phyloP scores from a whole-genome alignment of 35 echinoderm and acorn worm species.

The Heliocidaris tuberculata region DNA sequence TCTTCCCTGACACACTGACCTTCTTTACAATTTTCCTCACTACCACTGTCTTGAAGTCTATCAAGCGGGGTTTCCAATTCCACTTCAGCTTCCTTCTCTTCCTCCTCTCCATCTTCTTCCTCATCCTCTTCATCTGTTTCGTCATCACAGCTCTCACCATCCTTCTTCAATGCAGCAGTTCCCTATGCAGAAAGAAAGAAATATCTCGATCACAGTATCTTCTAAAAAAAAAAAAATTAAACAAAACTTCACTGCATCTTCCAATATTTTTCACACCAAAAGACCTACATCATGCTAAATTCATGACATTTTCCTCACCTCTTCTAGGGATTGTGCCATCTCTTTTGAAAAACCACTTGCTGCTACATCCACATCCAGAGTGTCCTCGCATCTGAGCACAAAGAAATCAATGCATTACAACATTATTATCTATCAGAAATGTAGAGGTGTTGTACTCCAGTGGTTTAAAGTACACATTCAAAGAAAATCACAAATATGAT shows the following conservation, averaged over 20 bases:
- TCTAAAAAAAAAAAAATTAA: too few relatives aligned
- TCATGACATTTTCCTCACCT: constrained; percentile 44
- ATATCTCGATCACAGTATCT: neutral
- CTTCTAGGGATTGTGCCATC: constrained; percentile 62
- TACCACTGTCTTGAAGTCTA: constrained; percentile 3
- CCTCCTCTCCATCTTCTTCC: constrained; percentile 36
- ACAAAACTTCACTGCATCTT: too few relatives aligned
- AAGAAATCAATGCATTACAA: neutral
- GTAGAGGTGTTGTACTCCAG: too few relatives aligned
- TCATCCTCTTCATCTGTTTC: constrained; percentile 12
- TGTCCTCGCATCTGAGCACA: constrained; percentile 56
- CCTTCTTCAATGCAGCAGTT: constrained; percentile 30
- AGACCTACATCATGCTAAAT: neutral
- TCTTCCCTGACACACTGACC: neutral
- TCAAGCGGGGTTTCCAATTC: neutral
- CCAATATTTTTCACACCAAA: too few relatives aligned
- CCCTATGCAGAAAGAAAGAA: neutral
- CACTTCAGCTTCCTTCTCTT: constrained; percentile 38
- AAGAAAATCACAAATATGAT: too few relatives aligned
- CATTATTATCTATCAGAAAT: too few relatives aligned
- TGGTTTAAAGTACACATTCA: too few relatives aligned
- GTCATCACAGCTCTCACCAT: constrained; percentile 13
- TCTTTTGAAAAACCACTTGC: constrained; percentile 97
- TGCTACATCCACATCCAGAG: constrained; percentile 85
- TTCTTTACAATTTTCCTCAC: constrained; percentile 7